Evolutionary conservation across 1,140 invertebrate species (phyloP), one percentile per base, ranked within the genome.

Genomic region (Heliothis virescens): DNA sequence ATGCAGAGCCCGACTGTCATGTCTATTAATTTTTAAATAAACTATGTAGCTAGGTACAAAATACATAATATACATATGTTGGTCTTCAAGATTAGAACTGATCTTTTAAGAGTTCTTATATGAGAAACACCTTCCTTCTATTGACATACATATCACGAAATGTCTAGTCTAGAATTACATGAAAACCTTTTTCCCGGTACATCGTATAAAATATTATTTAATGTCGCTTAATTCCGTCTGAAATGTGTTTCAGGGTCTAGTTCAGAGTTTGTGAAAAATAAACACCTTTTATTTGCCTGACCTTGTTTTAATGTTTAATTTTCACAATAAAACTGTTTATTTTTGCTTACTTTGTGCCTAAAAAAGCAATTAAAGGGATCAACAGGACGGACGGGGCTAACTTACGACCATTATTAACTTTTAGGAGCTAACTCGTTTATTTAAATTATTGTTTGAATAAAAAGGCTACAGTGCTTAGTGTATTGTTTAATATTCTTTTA

Each of bases 391-490:
- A 65, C 34, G 26, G 10, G 34, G 34, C 59, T 29, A 26, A 15
- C 59, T 65, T 65, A 11, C n/a, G 47, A 48, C 7, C 41, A 48
- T 65, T 65, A 65, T 48, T 65, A 65, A 65, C 62, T 48, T 65
- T 65, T 65, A 48, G 34, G n/a, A 57, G 16, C 55, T 10, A 7
- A 11, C 55, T 18, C 55, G 21, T 59, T 13, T 59, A 26, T 59
- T 26, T 26, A 26, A 59, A 59, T 59, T 26, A 59, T 59, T 59
- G 10, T 13, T 57, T 57, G 16, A 26, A 26, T 59, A 13, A 59
- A 59, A 59, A 59, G 21, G 29, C 60, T 62, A 5, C 21, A 62
- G 18, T 62, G 21, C 21, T 41, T 41, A 41, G 34, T 41, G 34
- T 41, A 9, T 41, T 41, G 34, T 41, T 41, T 5, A 1, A 41